Evolutionary conservation across 2,113 vertebrate species (phyloP), one percentile per base, ranked within the genome.

Genomic region (Carassius carassius): DNA sequence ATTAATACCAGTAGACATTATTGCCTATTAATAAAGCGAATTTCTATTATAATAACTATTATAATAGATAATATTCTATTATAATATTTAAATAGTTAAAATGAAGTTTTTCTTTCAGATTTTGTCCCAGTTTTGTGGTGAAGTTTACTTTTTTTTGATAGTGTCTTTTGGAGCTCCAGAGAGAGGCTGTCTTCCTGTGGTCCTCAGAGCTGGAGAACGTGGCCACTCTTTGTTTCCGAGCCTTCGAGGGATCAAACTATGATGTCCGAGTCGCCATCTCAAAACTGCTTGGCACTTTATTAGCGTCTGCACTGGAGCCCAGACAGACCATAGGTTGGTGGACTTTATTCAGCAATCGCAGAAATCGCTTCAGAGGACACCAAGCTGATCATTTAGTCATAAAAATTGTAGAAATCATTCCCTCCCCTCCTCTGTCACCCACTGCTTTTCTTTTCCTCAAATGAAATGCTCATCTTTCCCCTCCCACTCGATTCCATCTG

Each of bases 131-230:
- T 29, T 29, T 29, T 29, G 29, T 29, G 29, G 29, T 29, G 29
- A 29, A 29, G 29, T 29, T 29, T 2, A 29, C 29, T 29, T 29
- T 29, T 44, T 47, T 70, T 67, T 62, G 13, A 7, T 86, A 99
- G 98, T 98, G 97, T 93, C 93, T 99, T 86, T 92, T 97, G 90
- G 96, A 98, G 93, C 95, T 99, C 89, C 97, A 98, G 89, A 94
- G 95, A 62, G 98, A 99, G 91, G 97, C 97, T 3, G 67, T 91
- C 32, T 99, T 99, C 92, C 94, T 99, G 93, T 97, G 96, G 95
- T 96, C 87, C 89, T 94, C 96, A 62, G 97, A 99, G 86, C 81
- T 99, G 87, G 97, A 99, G 88, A 98, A 96, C 77, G 92, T 98
- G 86, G 93, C 96, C 83, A 96, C 96, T 1, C 88, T 98, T 9